Conservation (phyloP, 1,140 invertebrate genomes). For the Homalodisca vitripennis region DNA sequence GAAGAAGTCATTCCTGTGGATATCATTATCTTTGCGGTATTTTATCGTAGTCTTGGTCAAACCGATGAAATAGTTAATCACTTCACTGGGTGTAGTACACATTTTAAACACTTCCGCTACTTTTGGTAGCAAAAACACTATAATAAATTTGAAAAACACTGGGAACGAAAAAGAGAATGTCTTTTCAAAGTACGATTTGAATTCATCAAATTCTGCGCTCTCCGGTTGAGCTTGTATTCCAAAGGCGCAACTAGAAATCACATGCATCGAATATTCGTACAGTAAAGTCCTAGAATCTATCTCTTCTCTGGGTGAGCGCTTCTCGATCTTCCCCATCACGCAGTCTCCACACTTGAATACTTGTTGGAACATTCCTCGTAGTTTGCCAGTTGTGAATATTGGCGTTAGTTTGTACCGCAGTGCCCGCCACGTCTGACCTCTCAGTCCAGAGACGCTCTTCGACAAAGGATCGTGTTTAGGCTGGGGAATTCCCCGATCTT, state of each 20-base stretch:
- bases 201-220: neutral
- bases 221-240: conserved; percentile 39
- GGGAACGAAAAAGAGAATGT: no score
- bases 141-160: no score
- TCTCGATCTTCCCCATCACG: conserved; percentile 43
- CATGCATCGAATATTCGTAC: conserved; percentile 42
- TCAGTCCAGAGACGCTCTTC: conserved; percentile 54
- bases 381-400: conserved; percentile 56
- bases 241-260: conserved; percentile 47
- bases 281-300: conserved; percentile 44
- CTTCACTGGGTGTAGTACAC: no score
- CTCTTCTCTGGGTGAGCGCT: conserved; percentile 46
- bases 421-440: conserved; percentile 52
- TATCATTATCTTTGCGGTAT: no score
- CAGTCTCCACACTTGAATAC: conserved; percentile 49
- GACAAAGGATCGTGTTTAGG: conserved; percentile 54
- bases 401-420: conserved; percentile 55
- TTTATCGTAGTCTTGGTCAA: no score
- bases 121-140: no score
- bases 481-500: conserved; percentile 49
- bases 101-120: no score
- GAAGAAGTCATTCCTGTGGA: no score
- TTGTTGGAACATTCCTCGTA: conserved; percentile 55
- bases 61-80: no score
- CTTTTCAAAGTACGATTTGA: no score